Evolutionary conservation across 2,113 vertebrate genomes (phyloP).

Genomic region (Cinclus cinclus): DNA sequence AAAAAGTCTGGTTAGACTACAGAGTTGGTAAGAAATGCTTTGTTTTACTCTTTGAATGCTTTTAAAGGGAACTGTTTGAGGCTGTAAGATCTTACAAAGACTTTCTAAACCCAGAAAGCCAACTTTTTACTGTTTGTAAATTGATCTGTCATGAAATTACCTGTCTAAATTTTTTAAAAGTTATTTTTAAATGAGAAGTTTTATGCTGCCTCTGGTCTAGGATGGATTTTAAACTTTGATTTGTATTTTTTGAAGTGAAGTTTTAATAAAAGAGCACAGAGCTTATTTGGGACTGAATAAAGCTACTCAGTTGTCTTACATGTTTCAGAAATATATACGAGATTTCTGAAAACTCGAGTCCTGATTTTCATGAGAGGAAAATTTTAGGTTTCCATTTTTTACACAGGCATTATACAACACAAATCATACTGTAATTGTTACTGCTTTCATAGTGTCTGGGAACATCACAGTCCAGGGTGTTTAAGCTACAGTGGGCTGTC

Average conservation of each 20-base stretch:
- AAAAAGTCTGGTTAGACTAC: background rate
- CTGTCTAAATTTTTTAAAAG: background rate
- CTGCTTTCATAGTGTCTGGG: background rate
- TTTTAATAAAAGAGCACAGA: background rate
- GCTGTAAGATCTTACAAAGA: background rate
- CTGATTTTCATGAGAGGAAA: background rate
- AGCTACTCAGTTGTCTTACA: background rate
- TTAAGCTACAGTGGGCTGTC: background rate
- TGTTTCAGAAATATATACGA: background rate
- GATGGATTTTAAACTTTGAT: background rate
- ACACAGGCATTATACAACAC: background rate
- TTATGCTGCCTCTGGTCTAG: background rate
- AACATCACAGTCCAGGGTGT: background rate
- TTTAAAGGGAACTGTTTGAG: background rate
- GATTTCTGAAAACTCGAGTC: background rate
- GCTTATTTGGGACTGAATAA: background rate
- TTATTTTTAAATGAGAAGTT: background rate
- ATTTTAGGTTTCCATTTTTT: background rate
- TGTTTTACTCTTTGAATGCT: background rate
- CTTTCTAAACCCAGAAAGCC: background rate
- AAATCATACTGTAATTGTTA: background rate
- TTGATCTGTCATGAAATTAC: background rate
- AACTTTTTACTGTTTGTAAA: background rate
- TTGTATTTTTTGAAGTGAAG: background rate
- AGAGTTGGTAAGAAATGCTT: background rate